A percentile compares a stretch with the other conserved stretches of the same genome.
These are phyloP conservation scores for Dryadula phaetusa DNA, from an alignment of 2,888 invertebrate species.

Conservation along the genomic window DNA sequence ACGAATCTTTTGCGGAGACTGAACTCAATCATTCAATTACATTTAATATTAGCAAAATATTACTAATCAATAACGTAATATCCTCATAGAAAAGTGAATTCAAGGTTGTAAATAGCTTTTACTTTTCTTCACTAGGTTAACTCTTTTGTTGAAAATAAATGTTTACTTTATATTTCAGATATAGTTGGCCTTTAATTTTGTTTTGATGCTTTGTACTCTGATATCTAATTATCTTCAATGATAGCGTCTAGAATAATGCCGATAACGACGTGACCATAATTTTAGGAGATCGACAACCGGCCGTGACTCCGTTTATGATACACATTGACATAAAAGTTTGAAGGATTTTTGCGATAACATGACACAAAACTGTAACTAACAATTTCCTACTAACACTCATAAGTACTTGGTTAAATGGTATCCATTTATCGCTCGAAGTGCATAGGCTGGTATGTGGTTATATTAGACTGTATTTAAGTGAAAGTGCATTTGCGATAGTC, in stretches of 20 bases:
- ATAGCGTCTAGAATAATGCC: conserved; percentile 57
- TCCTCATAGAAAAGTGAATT: background rate
- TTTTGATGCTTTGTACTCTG: conserved; percentile 51
- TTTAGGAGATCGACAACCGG: conserved; percentile 81
- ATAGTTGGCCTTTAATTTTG: conserved; percentile 44
- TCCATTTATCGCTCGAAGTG: conserved; percentile 14
- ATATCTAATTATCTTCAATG: conserved; percentile 62
- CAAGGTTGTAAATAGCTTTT: background rate
- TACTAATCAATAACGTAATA: background rate
- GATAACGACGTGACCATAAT: conserved; percentile 76
- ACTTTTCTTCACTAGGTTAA: background rate
- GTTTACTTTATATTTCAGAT: background rate
- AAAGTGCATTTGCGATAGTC: conserved; percentile 67
- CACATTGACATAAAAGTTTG: conserved; percentile 62
- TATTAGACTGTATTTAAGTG: conserved; percentile 41
- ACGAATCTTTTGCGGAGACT: conserved; percentile 46
- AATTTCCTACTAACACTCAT: conserved; percentile 46
- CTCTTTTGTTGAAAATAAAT: background rate
- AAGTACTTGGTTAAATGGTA: conserved; percentile 37
- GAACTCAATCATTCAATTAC: conserved; percentile 19
- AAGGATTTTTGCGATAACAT: conserved; percentile 77
- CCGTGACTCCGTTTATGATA: conserved; percentile 78
- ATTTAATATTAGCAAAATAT: background rate
- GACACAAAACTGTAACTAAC: conserved; percentile 59
- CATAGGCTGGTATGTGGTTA: conserved; percentile 18